Evolutionary conservation across 1,140 invertebrate species (phyloP), one percentile per base, ranked within the genome.

Genomic region (Drosophila lacertosa): DNA sequence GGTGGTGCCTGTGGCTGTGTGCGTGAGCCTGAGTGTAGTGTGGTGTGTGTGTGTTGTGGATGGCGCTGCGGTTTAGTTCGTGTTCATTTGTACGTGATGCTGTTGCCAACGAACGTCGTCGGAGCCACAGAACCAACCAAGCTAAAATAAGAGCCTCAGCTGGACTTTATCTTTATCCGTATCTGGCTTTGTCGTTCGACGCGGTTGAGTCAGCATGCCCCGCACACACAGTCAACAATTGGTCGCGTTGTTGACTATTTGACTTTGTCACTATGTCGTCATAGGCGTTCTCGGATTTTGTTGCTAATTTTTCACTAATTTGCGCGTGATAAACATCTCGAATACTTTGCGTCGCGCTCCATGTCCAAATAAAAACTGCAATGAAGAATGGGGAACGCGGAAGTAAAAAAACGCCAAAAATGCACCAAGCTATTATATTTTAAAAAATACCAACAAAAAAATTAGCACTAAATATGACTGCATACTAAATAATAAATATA

Each of bases 331-430:
- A 45, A 71, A 72, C 80, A 83, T 84, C 71, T 72, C 74, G 51
- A 53, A 67, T 59, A 60, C 22, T 66, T 72, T 66, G 79, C 80
- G 80, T 73, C 75, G 69, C 55, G 54, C 47, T 72, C 63, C 69
- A 66, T 78, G 48, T 63, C 74, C 40, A 71, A 57, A 77, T 74
- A 74, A 83, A 82, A 77, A 66, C 45, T 82, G 69, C 67, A 77
- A 58, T 69, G 70, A 62, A 62, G 59, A 37, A 51, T 63, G 55
- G 51, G 55, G 62, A 71, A 77, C 67, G 73, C 74, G 74, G 74
- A 77, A 77, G 57, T 66, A 37, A 48, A 58, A 79, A 74, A 39
- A 53, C 9, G 11, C 57, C 45, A 72, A 62, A 78, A 78, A 66
- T 22, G 13, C 29, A 29, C 13, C 42, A 59, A 35, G 11, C 26